Evolutionary conservation across 2,113 vertebrate genomes (phyloP), one percentile per base, ranked within the genome.

Genomic region (Neoarius graeffei): DNA sequence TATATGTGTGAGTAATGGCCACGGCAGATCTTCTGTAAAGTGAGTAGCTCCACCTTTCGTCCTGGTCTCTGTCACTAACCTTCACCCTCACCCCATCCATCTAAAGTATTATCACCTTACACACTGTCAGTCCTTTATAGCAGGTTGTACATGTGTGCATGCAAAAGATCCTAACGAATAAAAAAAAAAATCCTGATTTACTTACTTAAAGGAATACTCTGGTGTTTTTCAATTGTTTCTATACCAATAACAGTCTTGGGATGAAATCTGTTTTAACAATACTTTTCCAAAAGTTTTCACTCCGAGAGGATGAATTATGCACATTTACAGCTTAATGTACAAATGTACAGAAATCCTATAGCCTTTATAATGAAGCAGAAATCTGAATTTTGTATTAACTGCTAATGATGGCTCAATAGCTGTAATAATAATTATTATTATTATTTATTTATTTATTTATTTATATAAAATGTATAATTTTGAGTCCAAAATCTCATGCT

Each of bases 11-110:
- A 69, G 60, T 86, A 74, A 86, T 90, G 88, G 81, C 35, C 88
- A 54, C 60, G 84, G 89, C 84, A 91, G 89, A 91, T 88, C 87
- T 69, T 79, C 27, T 89, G 89, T 89, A 64, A 91, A 90, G 85
- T 89, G 81, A 90, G 67, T 82, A 84, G 71, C 30, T 89, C 64
- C 64, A 85, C 86, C 84, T 42, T 85, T 71, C 77, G 25, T 84
- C 52, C 50, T 88, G 52, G 48, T 88, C 87, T 86, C 64, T 71
- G 79, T 89, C 77, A 86, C 66, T 87, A 60, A 82, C 83, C 89
- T 48, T 90, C n/a, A 90, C 86, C 89, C 57, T 83, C 74, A 89
- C 84, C 71, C 13, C 71, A 89, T 91, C 73, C 71, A 88, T 91
- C 83, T 84, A 48, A 4, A 15, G 30, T 84, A 88, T 80, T 91